Percentiles rank a stretch among this genome's conserved stretches.
Evolutionary conservation across 2,113 vertebrate genomes (phyloP).

Genomic region (Muntiacus reevesi): DNA sequence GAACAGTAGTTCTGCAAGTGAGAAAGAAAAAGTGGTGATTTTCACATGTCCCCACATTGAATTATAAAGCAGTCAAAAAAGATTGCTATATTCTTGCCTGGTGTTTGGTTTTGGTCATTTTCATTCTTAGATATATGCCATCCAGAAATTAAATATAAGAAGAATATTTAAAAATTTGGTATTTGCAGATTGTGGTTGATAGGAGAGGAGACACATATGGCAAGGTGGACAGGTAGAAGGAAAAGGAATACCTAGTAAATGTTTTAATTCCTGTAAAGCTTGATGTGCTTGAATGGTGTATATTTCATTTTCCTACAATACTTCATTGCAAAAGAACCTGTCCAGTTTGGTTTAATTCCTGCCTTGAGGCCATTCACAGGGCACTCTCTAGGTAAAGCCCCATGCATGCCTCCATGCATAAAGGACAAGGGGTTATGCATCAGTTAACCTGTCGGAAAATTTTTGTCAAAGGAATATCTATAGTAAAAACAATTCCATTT

Average conservation of each 20-base stretch:
- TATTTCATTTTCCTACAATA: constrained; percentile 22
- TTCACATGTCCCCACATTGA: background rate
- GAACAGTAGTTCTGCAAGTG: background rate
- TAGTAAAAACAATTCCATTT: background rate
- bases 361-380: background rate
- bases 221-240: background rate
- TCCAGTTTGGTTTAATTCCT: background rate
- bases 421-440: background rate
- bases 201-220: background rate
- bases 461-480: background rate
- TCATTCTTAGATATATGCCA: background rate
- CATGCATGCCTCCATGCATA: background rate
- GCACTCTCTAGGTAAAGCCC: background rate
- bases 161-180: background rate
- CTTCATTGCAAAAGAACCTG: background rate
- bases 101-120: background rate
- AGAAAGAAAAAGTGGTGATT: constrained; percentile 21
- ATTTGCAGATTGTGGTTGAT: background rate
- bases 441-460: background rate
- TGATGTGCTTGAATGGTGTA: background rate
- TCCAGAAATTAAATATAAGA: background rate
- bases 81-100: background rate
- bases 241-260: background rate
- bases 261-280: background rate
- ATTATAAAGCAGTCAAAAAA: background rate